Base-by-base conservation (phyloP, 2,888 invertebrate genomes). In the Brachylomia viminalis region DNA sequence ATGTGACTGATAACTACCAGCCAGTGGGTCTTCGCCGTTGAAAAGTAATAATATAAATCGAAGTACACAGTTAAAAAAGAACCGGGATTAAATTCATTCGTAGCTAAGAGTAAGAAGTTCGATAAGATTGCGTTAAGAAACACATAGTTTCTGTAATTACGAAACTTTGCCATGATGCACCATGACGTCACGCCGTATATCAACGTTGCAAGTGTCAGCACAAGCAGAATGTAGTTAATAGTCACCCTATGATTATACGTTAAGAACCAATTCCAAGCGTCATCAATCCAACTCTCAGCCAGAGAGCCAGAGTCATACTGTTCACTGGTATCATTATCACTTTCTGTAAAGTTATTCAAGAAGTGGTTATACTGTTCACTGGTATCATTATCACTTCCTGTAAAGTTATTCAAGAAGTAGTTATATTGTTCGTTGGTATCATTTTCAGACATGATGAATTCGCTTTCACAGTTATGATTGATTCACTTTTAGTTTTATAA, bases 131-230 rank as follows among this genome's bases (percentile, higher is more conserved):
- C 23, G 47, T 64, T 75, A 3, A 75, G 17, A 23, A 47, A 75
- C 27, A 75, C 75, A 27, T 30, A 75, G 47, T 75, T 75, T 38
- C 58, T 38, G 17, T 59, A 74, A 49, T 30, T 47, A 0, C 73
- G 49, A 10, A 71, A 74, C 13, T 71, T 75, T 13, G 56, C 47
- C 1, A 75, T 2, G 1, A 64, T 20, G 17, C 54, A 62, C 75
- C 75, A 75, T 45, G 75, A 74, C 4, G 27, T 38, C 23, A 62
- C 61, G 4, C 75, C 75, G 8, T 33, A 62, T 27, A 54, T 27
- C 7, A 75, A 27, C 27, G 75, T 27, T 5, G 27, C 23, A 17
- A 54, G 11, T 17, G 45, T 45, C 33, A 75, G 5, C 45, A 33
- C 33, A 54, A 8, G 0, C 27, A 27, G 7, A 38, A n/a, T 20